Evolutionary conservation across 2,797 vertebrate genomes (phyloP), one percentile per base, ranked within the genome.

Genomic region (Crocodylus rhombifer): DNA sequence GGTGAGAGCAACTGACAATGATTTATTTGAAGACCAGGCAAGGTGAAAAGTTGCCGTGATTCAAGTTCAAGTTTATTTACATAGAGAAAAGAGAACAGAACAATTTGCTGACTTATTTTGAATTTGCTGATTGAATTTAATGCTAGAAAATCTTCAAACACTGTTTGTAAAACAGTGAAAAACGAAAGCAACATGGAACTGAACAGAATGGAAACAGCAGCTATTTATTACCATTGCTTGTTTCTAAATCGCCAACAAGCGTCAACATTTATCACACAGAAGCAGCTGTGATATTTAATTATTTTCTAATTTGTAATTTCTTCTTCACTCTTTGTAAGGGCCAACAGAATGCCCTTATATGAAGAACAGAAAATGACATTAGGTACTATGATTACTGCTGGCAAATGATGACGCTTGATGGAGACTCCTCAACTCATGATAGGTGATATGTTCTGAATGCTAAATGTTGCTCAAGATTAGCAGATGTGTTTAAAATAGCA

Each of bases 11-110:
- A 79, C 81, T 64, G 77, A 82, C 84, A 90, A 80, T 61, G 56
- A 75, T 62, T 92, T 95, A 85, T 93, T 75, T 81, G 75, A 85
- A 94, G 67, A 88, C 87, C 67, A 88, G 85, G 80, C 84, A 82
- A 93, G 89, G 92, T 94, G 87, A 92, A 51, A 89, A 71, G n/a
- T 73, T 85, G 51, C 77, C 85, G 84, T 92, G 65, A 55, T 55
- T 93, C 81, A 94, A 96, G 88, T 94, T 94, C 84, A 92, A 90
- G 85, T 94, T 96, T 94, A 89, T 94, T 94, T 96, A 89, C 1
- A 3, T 3, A 85, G 85, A 83, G 56, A 91, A 89, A 82, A 69
- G 61, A 88, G 71, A 94, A 93, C n/a, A 80, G 33, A 89, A 92
- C 93, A 86, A 63, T 69, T 86, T 90, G 26, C 75, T 91, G 33